Percentiles rank a stretch among this genome's conserved stretches.
Evolutionary conservation across 2,888 invertebrate species (phyloP).

Genomic region (Melieria omissa): DNA sequence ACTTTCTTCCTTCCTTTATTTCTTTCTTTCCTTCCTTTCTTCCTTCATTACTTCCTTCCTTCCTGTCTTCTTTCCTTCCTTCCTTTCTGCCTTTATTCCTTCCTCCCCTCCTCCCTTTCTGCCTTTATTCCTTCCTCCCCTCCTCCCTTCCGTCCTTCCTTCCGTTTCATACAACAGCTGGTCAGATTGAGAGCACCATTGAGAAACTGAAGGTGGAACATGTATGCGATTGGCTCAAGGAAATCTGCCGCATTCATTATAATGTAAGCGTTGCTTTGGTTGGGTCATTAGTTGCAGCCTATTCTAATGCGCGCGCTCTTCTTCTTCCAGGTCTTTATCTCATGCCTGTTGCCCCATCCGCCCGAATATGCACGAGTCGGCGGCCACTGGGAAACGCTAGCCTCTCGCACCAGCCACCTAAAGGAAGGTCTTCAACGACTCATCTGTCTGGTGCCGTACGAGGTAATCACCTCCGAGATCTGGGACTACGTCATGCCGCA

Average conservation of each 20-base stretch:
- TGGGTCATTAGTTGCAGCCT: too few relatives aligned
- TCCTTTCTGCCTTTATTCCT: too few relatives aligned
- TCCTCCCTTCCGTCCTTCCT: too few relatives aligned
- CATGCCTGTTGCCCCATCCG: conserved; percentile 95
- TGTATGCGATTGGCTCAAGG: conserved; percentile 91
- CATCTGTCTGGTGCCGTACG: conserved; percentile 96
- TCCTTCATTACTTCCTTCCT: too few relatives aligned
- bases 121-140: too few relatives aligned
- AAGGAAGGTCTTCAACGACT: conserved; percentile 94
- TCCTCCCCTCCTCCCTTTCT: too few relatives aligned
- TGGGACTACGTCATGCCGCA: conserved; percentile 99
- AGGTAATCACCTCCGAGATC: conserved; percentile 93
- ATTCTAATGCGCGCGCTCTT: too few relatives aligned
- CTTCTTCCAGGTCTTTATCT: conserved; percentile 73
- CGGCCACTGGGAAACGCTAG: conserved; percentile 94
- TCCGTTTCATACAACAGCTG: conserved; percentile 46
- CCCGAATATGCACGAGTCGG: conserved; percentile 95
- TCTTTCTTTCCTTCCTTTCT: too few relatives aligned
- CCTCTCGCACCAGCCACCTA: conserved; percentile 88
- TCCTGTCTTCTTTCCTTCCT: too few relatives aligned
- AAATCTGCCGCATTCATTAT: conserved; percentile 85
- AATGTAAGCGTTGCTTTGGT: conserved; percentile 67
- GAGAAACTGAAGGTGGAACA: conserved; percentile 93
- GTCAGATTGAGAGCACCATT: conserved; percentile 84
- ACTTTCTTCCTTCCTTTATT: too few relatives aligned